Percentiles rank a stretch among this genome's conserved stretches.
phyloP scores from a whole-genome alignment of 2,113 vertebrate species.

The Pipa parva region DNA sequence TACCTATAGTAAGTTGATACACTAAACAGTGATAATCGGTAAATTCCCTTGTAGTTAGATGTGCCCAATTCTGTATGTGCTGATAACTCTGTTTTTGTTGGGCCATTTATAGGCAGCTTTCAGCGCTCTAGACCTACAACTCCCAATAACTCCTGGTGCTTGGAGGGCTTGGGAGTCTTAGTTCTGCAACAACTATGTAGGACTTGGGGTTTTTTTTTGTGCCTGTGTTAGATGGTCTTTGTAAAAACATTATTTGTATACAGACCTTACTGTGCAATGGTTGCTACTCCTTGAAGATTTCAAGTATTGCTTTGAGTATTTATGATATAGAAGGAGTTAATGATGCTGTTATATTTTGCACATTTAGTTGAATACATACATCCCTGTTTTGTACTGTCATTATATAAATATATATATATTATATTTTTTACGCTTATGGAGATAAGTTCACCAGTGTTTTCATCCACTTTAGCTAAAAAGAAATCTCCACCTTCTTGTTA shows the following conservation, averaged over 20 bases:
- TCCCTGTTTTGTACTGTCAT: slow-evolving; percentile 51
- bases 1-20: not conserved
- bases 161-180: too few relatives aligned
- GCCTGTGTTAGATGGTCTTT: slow-evolving; percentile 54
- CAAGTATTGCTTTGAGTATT: not conserved
- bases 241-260: slow-evolving; percentile 51
- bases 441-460: slow-evolving; percentile 18
- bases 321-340: not conserved
- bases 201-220: not conserved
- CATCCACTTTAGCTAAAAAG: slow-evolving; percentile 34
- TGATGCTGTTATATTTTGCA: slow-evolving; percentile 57
- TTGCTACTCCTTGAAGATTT: slow-evolving; percentile 33
- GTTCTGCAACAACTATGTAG: not conserved
- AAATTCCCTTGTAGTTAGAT: slow-evolving; percentile 33
- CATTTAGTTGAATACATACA: slow-evolving; percentile 53
- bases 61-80: slow-evolving; percentile 52
- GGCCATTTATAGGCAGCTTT: too few relatives aligned
- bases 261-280: slow-evolving; percentile 42
- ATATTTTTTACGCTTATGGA: slow-evolving; percentile 43
- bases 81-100: slow-evolving; percentile 57
- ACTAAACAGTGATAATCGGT: not conserved
- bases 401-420: slow-evolving; percentile 48
- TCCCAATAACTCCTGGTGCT: too few relatives aligned
- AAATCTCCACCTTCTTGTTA: too few relatives aligned
- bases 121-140: too few relatives aligned